phyloP scores from a whole-genome alignment of 2,888 invertebrate genomes.

The Bibio marci region DNA sequence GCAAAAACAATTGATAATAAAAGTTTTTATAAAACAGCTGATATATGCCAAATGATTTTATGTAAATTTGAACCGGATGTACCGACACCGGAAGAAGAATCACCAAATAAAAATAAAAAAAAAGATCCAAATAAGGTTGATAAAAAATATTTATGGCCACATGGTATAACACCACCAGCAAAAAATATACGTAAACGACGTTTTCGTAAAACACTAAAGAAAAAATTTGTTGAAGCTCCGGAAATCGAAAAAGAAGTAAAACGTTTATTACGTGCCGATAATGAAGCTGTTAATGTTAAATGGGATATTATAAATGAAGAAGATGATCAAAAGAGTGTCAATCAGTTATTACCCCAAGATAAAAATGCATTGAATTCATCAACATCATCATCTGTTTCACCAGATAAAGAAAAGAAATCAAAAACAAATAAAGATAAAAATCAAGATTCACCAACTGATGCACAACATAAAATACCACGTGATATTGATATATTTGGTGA shows the following conservation, averaged over 20 bases:
- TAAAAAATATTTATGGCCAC: constrained; percentile 86
- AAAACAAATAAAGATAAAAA: neutral
- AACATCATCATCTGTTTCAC: neutral
- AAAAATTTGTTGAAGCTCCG: constrained; percentile 92
- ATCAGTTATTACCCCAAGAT: constrained; percentile 13
- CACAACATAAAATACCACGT: constrained; percentile 15
- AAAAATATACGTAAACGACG: constrained; percentile 88
- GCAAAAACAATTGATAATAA: constrained; percentile 91
- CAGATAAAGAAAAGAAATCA: neutral
- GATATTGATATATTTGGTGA: constrained; percentile 75
- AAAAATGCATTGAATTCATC: neutral
- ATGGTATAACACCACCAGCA: constrained; percentile 88
- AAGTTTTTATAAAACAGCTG: constrained; percentile 94
- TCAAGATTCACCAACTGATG: constrained; percentile 7
- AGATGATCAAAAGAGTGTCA: constrained; percentile 42
- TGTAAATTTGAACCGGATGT: constrained; percentile 80
- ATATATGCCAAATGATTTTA: constrained; percentile 82
- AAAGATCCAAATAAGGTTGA: constrained; percentile 67
- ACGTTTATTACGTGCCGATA: constrained; percentile 73
- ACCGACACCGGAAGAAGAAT: constrained; percentile 56
- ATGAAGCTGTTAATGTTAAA: constrained; percentile 75
- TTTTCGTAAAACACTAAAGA: constrained; percentile 87
- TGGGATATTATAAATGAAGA: constrained; percentile 85
- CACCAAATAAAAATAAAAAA: constrained; percentile 61
- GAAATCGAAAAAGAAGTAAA: constrained; percentile 98